phyloP scores from a whole-genome alignment of 1,140 invertebrate species.

The Lysiphlebus fabarum region DNA sequence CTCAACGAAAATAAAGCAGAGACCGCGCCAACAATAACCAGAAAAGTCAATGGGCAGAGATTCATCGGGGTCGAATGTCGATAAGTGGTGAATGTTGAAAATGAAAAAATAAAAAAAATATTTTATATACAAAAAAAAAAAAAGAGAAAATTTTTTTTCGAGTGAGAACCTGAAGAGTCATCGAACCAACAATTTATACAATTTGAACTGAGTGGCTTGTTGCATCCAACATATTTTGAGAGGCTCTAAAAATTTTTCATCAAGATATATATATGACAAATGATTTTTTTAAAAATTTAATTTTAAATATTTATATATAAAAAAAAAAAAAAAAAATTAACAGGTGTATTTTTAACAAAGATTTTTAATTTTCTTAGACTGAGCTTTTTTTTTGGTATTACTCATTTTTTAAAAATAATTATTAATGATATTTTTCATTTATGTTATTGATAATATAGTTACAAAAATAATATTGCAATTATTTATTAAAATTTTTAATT shows the following conservation, averaged over 20 bases:
- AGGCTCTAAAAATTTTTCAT: no score
- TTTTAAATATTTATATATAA: no score
- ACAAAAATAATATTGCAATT: no score
- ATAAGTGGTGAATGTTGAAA: constrained; percentile 28
- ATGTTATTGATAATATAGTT: no score
- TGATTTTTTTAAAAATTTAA: no score
- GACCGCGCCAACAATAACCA: not conserved
- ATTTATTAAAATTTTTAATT: no score
- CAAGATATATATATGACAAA: no score
- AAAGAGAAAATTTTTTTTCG: constrained; percentile 1
- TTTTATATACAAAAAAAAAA: no score
- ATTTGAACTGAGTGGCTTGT: constrained; percentile 15
- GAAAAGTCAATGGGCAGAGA: constrained; percentile 17
- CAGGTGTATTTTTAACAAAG: no score
- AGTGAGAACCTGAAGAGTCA: constrained; percentile 8
- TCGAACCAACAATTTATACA: constrained; percentile 24
- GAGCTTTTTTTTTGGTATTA: not conserved
- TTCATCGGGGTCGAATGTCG: constrained; percentile 23
- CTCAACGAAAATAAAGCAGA: not conserved
- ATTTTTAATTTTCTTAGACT: constrained; percentile 8
- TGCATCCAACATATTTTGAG: constrained; percentile 4
- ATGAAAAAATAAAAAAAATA: constrained; percentile 27
- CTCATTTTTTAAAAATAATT: not conserved
- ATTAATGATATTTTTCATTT: no score
- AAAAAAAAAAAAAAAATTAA: no score